Base-by-base conservation (phyloP, 2,888 invertebrate species). In the Parasteatoda lunata region DNA sequence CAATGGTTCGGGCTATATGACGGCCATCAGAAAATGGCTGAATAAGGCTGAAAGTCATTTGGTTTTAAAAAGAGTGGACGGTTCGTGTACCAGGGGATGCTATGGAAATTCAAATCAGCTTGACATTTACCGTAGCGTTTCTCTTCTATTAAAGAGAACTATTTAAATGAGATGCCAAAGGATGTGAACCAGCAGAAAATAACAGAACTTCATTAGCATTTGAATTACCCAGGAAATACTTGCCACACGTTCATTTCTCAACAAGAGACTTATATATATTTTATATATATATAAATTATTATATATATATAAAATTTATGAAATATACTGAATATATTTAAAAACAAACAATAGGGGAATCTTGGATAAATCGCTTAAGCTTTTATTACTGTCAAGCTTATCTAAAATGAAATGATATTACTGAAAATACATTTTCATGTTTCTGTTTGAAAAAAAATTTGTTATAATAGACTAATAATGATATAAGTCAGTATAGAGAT, bases 51-150 rank as follows among this genome's bases (percentile, higher is more conserved):
- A 88, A 84, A 88, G 84, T 80, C 80, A 88, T 88, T 88, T 88
- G 88, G 72, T 88, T 88, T 80, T 66, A 69, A 87, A 87, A 87
- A 82, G 82, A 82, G 88, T 87, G 87, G 87, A 82, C 87, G 87
- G 59, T 64, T 9, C 13, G 49, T 48, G 78, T 79, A 66, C 71
- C 72, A 47, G 66, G 69, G 77, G 87, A 82, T 78, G 83, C 83
- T 68, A 84, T 88, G 88, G 88, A 88, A 84, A 88, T 88, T 88
- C 88, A 84, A 84, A 88, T 88, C 88, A 84, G 77, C 88, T 84
- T 88, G 88, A 88, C 88, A 84, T 88, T 80, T 80, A 72, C 65
- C 68, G 79, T 66, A 68, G 79, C 52, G 79, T 77, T 64, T 83
- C 52, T 71, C 15, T 52, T 72, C 70, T 51, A 65, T 71, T 59